A percentile compares a stretch with the other conserved stretches of the same genome.
phyloP scores from a whole-genome alignment of 2,113 vertebrate species.

The Coryphaenoides rupestris region DNA sequence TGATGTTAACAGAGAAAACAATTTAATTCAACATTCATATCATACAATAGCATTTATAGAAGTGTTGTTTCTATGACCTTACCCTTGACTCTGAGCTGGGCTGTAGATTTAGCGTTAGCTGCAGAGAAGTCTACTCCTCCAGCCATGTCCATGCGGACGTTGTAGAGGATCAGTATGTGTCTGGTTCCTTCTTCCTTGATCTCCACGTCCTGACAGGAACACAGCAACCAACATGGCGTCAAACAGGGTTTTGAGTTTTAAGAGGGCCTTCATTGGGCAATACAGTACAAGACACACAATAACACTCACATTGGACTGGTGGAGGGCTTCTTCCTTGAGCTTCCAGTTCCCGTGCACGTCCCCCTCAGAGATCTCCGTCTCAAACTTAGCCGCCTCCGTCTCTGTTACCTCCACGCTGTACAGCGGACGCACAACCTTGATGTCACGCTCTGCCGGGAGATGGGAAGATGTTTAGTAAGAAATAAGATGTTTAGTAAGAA shows the following conservation, averaged over 20 bases:
- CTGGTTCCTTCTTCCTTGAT: constrained; percentile 93
- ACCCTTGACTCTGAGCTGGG: constrained; percentile 96
- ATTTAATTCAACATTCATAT: too few relatives aligned
- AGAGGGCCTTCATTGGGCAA: too few relatives aligned
- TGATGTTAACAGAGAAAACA: neutral
- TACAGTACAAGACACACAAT: neutral
- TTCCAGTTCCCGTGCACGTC: constrained; percentile 86
- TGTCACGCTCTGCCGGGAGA: constrained; percentile 78
- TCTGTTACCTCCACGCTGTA: constrained; percentile 87
- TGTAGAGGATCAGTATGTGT: constrained; percentile 88
- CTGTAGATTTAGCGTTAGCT: constrained; percentile 90
- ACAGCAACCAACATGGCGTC: neutral
- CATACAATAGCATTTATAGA: too few relatives aligned
- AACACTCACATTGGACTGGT: constrained; percentile 83
- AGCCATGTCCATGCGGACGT: constrained; percentile 87
- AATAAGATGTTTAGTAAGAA: too few relatives aligned
- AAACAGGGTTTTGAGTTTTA: neutral
- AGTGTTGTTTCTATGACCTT: constrained; percentile 6
- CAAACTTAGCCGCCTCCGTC: constrained; percentile 83
- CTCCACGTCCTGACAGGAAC: constrained; percentile 84
- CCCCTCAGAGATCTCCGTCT: constrained; percentile 87
- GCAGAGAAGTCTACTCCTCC: constrained; percentile 92
- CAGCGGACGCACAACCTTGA: constrained; percentile 80
- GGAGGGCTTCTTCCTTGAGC: constrained; percentile 85
- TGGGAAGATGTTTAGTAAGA: neutral